Evolutionary conservation across 1,140 invertebrate species (phyloP), one percentile per base, ranked within the genome.

Genomic region (Drosophila saltans): DNA sequence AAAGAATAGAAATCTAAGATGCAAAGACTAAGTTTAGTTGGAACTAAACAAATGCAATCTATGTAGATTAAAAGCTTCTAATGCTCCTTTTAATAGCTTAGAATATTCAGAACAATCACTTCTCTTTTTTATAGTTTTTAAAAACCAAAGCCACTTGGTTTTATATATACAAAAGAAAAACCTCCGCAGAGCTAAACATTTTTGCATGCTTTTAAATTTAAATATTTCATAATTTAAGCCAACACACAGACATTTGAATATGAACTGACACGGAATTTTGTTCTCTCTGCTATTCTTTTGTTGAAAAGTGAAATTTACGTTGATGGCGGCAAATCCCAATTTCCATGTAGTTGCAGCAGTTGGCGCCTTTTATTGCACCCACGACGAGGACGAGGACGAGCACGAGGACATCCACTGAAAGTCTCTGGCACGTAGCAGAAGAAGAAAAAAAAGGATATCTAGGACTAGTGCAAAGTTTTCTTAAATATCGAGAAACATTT

Each of bases 261-360:
- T 48, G 45, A 7, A 48, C 6, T 24, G 8, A 48, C 21, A 24
- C 2, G 45, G 45, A 48, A 24, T 48, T 48, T 48, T 21, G 16
- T 16, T 16, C 16, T 16, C 16, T 16, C 16, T 24, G 4, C 7
- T 9, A 6, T 24, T 24, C 24, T 16, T 81, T 62, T 80, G 56
- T 62, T 75, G 57, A 56, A 75, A 75, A 39, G 67, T 67, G 40
- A 74, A 86, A 86, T 85, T 79, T 81, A 79, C 72, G 82, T 59
- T 86, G 79, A 69, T 76, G 78, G 66, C 60, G 75, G 65, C 52
- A 86, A 59, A 86, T 86, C 76, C 82, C 62, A 55, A 76, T 86
- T 86, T 86, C 67, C 79, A 52, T 86, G 82, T 86, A 65, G 52
- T 81, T 81, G 57, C 69, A 65, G 57, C 69, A 65, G 62, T 73